Conservation (phyloP, 1,140 invertebrate species). For the Plectrocnemia conspersa region DNA sequence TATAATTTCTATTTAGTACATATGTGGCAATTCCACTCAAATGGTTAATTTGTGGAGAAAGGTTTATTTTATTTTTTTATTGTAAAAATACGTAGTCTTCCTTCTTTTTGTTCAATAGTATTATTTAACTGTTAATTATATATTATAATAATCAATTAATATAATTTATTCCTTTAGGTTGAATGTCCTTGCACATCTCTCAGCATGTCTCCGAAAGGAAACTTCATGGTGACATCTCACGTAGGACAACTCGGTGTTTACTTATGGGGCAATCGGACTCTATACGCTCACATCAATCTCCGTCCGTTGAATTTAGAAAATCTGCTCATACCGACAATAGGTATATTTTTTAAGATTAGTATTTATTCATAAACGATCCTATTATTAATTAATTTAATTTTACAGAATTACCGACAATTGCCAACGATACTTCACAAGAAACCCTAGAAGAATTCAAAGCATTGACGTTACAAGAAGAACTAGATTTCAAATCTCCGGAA, state of each 20-base stretch:
- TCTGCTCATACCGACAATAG: conserved; percentile 42
- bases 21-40: no score
- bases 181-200: conserved; percentile 76
- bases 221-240: conserved; percentile 86
- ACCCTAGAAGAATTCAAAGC: conserved; percentile 51
- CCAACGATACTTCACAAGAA: conserved; percentile 39
- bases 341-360: conserved; percentile 37
- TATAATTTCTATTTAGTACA: no score
- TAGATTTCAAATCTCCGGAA: conserved; percentile 68
- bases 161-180: conserved; percentile 47
- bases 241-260: conserved; percentile 85
- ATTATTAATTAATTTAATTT: conserved; percentile 14
- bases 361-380: no score
- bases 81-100: no score
- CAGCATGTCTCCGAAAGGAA: conserved; percentile 83
- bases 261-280: conserved; percentile 87
- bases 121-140: no score
- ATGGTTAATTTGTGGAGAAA: no score
- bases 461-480: conserved; percentile 51
- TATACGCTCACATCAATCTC: conserved; percentile 77
- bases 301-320: conserved; percentile 60
- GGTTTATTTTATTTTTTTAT: no score
- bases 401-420: conserved; percentile 44
- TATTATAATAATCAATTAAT: background rate
- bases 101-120: no score